Evolutionary conservation across 2,888 invertebrate genomes (phyloP).

Genomic region (Aproaerema taeniolella): DNA sequence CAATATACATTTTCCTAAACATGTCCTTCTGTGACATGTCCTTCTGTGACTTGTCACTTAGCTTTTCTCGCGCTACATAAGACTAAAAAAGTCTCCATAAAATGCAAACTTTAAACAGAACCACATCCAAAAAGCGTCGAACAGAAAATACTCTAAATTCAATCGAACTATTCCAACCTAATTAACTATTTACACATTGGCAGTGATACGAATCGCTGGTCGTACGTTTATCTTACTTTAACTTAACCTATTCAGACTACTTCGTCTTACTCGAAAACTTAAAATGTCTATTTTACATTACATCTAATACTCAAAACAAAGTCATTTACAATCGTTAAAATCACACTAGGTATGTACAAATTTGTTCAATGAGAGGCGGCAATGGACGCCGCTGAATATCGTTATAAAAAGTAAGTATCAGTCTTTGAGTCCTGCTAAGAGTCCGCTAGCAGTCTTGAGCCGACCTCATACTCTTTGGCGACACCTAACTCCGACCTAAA

Average conservation of each 20-base stretch:
- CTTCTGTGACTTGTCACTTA: too few relatives aligned
- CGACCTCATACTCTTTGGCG: slow-evolving; percentile 56
- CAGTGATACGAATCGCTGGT: slow-evolving; percentile 70
- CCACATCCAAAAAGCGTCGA: slow-evolving; percentile 35
- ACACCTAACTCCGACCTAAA: slow-evolving; percentile 32
- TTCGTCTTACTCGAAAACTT: slow-evolving; percentile 24
- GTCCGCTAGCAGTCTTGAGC: slow-evolving; percentile 35
- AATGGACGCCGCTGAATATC: slow-evolving; percentile 37
- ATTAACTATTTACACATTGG: slow-evolving; percentile 65
- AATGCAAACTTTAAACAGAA: too few relatives aligned
- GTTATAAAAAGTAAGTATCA: slow-evolving; percentile 72
- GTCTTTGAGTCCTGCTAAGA: slow-evolving; percentile 61
- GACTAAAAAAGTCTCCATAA: too few relatives aligned
- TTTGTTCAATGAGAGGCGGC: slow-evolving; percentile 35
- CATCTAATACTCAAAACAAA: slow-evolving; percentile 25
- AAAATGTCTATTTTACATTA: slow-evolving; percentile 30
- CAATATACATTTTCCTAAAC: too few relatives aligned
- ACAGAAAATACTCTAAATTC: slow-evolving; percentile 41
- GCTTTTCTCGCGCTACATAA: too few relatives aligned
- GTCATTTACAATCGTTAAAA: slow-evolving; percentile 46
- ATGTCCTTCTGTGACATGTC: too few relatives aligned
- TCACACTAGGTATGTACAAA: slow-evolving; percentile 56
- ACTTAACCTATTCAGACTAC: slow-evolving; percentile 53
- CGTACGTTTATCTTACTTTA: slow-evolving; percentile 34
- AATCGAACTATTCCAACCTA: slow-evolving; percentile 27